Evolutionary conservation across 2,888 invertebrate species (phyloP), one percentile per base, ranked within the genome.

Genomic region (Bruchidius siliquastri): DNA sequence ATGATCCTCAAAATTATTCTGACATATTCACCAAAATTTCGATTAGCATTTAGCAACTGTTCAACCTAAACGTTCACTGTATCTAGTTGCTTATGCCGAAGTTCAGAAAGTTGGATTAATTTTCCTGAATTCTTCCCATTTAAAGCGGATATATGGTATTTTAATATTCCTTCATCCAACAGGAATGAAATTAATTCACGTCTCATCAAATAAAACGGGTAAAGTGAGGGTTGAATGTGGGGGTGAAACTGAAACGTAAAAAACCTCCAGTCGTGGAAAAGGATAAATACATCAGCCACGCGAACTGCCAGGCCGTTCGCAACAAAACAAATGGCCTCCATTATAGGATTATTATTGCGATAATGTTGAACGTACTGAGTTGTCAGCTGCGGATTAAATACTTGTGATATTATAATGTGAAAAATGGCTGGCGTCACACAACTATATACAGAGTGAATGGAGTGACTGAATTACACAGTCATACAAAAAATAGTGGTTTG

Each of bases 261-360:
- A 49, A 49, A 13, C 49, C 49, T 49, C 49, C 18, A 49, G 49
- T 49, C 18, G 49, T 8, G 49, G 49, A 49, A 49, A 49, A 49
- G 49, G 49, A 49, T 49, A 49, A 49, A 49, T 49, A 49, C 49
- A 49, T 49, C 49, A 13, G 68, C 69, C 72, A 75, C 74, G 74
- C 75, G 72, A 75, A 71, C 74, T 71, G 66, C 49, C 49, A 49
- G 49, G 13, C 49, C 18, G 18, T 49, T 49, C 49, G 49, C 49
- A 49, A 49, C 49, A 49, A 49, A 67, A 69, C 21, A 66, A 69
- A 70, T 69, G 71, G 66, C 67, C 70, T 26, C 70, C 73, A 70
- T 73, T 73, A 69, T 26, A 26, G 69, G 69, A 69, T 69, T 69
- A 26, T 69, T 69, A 69, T 69, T 69, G 69, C 69, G 69, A 69